Base-by-base conservation (phyloP, 1,140 invertebrate genomes). In the Carcinoscorpius rotundicauda region DNA sequence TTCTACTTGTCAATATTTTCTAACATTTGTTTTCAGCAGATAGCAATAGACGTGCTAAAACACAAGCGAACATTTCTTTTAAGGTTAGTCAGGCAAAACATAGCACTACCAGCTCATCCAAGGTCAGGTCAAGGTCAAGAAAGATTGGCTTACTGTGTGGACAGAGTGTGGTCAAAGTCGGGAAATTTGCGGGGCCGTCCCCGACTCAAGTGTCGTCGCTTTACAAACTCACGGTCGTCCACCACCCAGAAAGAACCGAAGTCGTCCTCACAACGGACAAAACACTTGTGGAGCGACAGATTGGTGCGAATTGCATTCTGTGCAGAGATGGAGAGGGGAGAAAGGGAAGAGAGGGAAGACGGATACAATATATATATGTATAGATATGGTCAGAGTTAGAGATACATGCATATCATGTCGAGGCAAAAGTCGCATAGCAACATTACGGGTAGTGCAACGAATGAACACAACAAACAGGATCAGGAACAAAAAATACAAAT, bases 241-340 rank as follows among this genome's bases (percentile, higher is more conserved):
- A 96, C 93, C 91, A 95, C 94, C 92, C 92, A 96, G 85, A 94
- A 95, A 75, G 91, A 94, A 78, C 92, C 92, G 84, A 95, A 95
- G 87, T 96, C 92, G 83, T 95, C 92, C 84, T 95, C 92, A 84
- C 93, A 96, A 78, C 93, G 89, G 81, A 95, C 91, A 87, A 96
- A 95, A 87, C 92, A 95, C 87, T 95, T 95, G 87, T 96, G 93
- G 84, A 96, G 88, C 78, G 92, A 95, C 82, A 95, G 87, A 87
- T 95, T 95, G 84, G 93, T 96, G 86, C 92, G 91, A 85, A 95
- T 95, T 81, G 93, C 93, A 85, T 95, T 96, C 92, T 96, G 87
- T 85, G 82, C 75, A 82, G 82, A 81, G 81, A 64, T 63, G 55
- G 61, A 29, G 63, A 77, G 60, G 6, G 48, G 55, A 63, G 29